These are phyloP conservation scores for Temnothorax ravouxi DNA, from an alignment of 2,888 invertebrate genomes.

Conservation along the genomic window DNA sequence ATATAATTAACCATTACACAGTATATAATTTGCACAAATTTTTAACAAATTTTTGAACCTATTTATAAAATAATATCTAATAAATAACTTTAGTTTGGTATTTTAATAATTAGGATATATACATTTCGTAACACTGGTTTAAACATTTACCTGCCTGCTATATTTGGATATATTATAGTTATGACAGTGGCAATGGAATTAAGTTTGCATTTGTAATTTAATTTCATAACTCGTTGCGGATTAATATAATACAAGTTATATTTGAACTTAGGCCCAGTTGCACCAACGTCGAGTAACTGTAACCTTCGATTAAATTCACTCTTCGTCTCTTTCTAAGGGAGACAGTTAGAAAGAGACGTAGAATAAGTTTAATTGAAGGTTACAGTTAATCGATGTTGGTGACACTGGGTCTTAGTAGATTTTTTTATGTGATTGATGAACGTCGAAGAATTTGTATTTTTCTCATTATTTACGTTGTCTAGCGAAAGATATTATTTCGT, in stretches of 20 bases:
- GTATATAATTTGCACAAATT: neutral
- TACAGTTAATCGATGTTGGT: too few relatives aligned
- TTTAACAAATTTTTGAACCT: neutral
- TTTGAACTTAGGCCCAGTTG: neutral
- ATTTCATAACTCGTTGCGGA: constrained; percentile 8
- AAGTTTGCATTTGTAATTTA: constrained; percentile 32
- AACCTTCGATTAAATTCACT: too few relatives aligned
- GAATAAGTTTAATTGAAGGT: too few relatives aligned
- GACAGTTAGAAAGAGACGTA: too few relatives aligned
- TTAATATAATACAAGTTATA: constrained; percentile 11
- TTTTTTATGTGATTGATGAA: neutral
- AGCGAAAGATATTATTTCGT: neutral
- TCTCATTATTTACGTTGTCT: neutral
- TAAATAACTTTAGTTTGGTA: neutral
- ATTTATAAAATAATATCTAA: neutral
- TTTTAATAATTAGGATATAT: neutral
- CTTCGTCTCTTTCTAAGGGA: too few relatives aligned
- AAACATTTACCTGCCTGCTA: neutral
- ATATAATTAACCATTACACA: neutral
- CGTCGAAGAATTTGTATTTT: neutral
- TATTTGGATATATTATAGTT: neutral
- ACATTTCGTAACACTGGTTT: neutral
- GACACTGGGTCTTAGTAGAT: too few relatives aligned
- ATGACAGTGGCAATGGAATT: constrained; percentile 13
- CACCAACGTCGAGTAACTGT: too few relatives aligned